Evolutionary conservation across 2,888 invertebrate species (phyloP).

Genomic region (Agapetus fuscipes): DNA sequence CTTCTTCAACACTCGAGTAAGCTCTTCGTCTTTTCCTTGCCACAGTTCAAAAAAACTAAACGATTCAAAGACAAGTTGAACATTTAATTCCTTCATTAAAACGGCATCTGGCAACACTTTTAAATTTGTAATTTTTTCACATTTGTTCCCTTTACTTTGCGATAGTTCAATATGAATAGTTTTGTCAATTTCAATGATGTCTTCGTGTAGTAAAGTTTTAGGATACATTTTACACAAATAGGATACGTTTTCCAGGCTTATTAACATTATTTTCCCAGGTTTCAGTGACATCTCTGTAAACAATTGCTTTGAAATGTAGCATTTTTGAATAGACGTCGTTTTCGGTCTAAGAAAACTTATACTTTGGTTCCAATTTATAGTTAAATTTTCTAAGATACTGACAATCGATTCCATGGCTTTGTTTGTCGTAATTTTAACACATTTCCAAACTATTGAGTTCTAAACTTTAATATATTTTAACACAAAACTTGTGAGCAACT

Average conservation of each 20-base stretch:
- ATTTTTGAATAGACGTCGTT: slow-evolving; percentile 10
- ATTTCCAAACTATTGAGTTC: too few species aligned
- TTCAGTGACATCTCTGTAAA: slow-evolving; percentile 4
- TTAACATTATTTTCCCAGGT: slow-evolving; percentile 8
- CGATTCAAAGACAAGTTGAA: slow-evolving; percentile 14
- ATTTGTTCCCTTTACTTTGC: too few species aligned
- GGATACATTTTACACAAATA: slow-evolving; percentile 14
- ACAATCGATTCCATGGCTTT: too few species aligned
- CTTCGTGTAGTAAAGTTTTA: slow-evolving; percentile 6
- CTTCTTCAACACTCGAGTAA: slow-evolving; percentile 18
- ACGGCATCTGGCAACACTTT: slow-evolving; percentile 1
- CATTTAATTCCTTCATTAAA: slow-evolving; percentile 7
- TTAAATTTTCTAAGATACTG: neutral
- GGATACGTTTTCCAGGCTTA: slow-evolving; percentile 1
- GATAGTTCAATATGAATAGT: slow-evolving; percentile 11
- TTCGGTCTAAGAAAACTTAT: neutral
- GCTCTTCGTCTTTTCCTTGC: slow-evolving; percentile 4
- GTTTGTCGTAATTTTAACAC: too few species aligned
- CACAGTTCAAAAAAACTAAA: slow-evolving; percentile 9
- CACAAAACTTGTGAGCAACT: too few species aligned
- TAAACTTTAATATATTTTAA: too few species aligned
- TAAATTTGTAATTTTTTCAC: too few species aligned
- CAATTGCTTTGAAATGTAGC: slow-evolving; percentile 8
- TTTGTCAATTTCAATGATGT: slow-evolving; percentile 12
- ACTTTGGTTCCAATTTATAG: neutral